Evolutionary conservation across 2,113 vertebrate genomes (phyloP).

Genomic region (Prunella fulvescens): DNA sequence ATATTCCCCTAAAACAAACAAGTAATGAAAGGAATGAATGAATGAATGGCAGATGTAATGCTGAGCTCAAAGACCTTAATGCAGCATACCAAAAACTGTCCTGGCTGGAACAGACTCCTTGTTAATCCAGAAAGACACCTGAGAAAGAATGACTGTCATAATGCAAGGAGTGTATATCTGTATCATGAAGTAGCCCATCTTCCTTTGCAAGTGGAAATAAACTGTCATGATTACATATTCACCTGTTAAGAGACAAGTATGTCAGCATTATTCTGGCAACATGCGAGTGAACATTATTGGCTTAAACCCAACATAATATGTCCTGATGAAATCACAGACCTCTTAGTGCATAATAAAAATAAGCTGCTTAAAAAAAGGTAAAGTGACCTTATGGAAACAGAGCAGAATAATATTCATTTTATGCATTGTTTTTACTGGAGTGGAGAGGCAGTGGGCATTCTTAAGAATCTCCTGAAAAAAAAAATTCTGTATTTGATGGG

Average conservation of each 20-base stretch:
- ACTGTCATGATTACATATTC: constrained; percentile 98
- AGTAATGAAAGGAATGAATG: not conserved
- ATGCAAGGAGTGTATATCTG: constrained; percentile 97
- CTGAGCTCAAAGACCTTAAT: not conserved
- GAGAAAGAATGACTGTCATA: constrained; percentile 95
- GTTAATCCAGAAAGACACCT: constrained; percentile 98
- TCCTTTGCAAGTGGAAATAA: constrained; percentile 95
- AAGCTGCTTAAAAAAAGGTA: not conserved
- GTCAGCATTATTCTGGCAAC: constrained; percentile 43
- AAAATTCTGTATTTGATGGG: not conserved
- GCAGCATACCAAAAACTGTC: constrained; percentile 90
- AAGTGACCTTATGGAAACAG: not conserved
- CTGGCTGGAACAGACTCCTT: constrained; percentile 96
- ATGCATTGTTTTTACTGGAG: not conserved
- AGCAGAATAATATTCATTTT: not conserved
- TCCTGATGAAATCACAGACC: not conserved
- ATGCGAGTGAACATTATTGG: not conserved
- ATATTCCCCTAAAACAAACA: constrained; percentile 60
- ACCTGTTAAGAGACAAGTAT: constrained; percentile 77
- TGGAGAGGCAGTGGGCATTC: not conserved
- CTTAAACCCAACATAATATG: not conserved
- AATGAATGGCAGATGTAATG: not conserved
- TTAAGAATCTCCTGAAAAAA: not conserved
- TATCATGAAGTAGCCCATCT: constrained; percentile 98
- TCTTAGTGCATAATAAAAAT: not conserved